Percentiles rank a stretch among this genome's conserved stretches.
phyloP scores from a whole-genome alignment of 2,113 vertebrate genomes.

The Cygnus atratus region DNA sequence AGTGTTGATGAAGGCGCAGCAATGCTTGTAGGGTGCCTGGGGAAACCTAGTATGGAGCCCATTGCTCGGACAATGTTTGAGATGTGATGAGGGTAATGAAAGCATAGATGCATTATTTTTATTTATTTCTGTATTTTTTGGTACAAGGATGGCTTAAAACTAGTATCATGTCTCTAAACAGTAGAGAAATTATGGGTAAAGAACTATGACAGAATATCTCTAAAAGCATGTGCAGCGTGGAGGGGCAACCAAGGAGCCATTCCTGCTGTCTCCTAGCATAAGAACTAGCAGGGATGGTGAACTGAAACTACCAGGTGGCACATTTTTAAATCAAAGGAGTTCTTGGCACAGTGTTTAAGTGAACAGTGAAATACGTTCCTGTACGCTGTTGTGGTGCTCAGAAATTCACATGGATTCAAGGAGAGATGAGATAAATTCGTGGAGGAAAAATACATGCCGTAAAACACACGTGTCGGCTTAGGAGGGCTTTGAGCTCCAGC shows the following conservation, averaged over 20 bases:
- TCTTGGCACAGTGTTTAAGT: background rate
- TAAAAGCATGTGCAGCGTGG: background rate
- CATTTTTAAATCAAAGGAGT: background rate
- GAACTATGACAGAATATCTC: background rate
- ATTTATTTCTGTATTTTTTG: background rate
- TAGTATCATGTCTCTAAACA: background rate
- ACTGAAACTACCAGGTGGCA: background rate
- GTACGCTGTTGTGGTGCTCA: background rate
- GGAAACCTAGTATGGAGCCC: background rate
- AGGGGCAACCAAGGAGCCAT: background rate
- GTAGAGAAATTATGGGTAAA: background rate
- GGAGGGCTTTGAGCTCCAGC: background rate
- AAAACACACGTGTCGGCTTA: accelerated
- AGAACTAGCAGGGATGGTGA: background rate
- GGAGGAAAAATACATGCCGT: background rate
- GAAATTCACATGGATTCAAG: background rate
- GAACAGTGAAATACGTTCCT: background rate
- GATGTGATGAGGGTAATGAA: background rate
- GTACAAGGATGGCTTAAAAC: background rate
- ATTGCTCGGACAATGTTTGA: background rate
- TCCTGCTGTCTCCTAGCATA: background rate
- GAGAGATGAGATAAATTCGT: background rate
- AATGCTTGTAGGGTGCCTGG: background rate
- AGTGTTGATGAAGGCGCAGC: background rate
- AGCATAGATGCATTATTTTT: background rate